Conservation (phyloP, 2,797 vertebrate genomes). For the Calcarius lapponicus region DNA sequence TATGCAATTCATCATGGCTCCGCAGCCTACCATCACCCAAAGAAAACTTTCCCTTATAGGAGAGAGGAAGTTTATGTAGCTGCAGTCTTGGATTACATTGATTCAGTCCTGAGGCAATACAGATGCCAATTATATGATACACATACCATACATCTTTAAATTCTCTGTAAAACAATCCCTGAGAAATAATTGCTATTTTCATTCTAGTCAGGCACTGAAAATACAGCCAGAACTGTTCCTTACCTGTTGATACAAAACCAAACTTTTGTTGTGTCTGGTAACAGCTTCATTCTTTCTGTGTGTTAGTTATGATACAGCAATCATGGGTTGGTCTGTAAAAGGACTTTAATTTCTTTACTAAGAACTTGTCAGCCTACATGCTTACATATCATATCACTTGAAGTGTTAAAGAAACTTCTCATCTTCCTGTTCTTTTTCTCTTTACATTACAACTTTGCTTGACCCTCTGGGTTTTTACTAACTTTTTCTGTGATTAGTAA, state of each 20-base stretch:
- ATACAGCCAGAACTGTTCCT: background rate
- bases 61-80: slow-evolving; percentile 33
- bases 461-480: background rate
- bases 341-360: background rate
- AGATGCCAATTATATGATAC: slow-evolving; percentile 14
- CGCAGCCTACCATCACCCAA: background rate
- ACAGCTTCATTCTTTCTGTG: background rate
- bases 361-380: background rate
- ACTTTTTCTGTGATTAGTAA: background rate
- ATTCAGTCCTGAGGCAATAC: slow-evolving; percentile 20
- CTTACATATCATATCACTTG: background rate
- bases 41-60: background rate
- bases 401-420: background rate
- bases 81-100: slow-evolving; percentile 7
- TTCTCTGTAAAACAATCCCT: background rate
- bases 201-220: background rate
- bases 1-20: background rate
- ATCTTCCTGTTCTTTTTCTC: background rate
- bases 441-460: background rate
- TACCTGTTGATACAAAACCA: background rate
- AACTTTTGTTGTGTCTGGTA: background rate
- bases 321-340: background rate
- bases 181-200: background rate
- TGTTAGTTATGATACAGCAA: background rate
- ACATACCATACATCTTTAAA: background rate